Percentiles rank a stretch among this genome's conserved stretches.
Conservation (phyloP, 2,113 vertebrate genomes). For the Bostrychus sinensis region DNA sequence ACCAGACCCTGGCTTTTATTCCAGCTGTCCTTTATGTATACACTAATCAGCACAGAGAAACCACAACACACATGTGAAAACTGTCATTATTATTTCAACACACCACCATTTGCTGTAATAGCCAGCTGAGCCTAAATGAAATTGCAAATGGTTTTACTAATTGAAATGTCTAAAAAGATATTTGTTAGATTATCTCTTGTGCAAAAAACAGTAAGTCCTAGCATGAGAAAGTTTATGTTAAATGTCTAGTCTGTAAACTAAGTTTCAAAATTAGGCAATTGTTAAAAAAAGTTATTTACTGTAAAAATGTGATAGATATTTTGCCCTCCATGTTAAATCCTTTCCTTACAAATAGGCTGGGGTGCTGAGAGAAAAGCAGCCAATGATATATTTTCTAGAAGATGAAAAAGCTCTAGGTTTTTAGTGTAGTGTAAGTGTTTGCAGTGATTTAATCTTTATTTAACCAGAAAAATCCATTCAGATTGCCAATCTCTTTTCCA, state of each 20-base stretch:
- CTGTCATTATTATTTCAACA: constrained; percentile 4
- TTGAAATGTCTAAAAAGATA: neutral
- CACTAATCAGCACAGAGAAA: constrained; percentile 10
- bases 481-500: no score
- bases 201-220: neutral
- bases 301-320: constrained; percentile 1
- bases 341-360: constrained; percentile 39
- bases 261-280: neutral
- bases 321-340: constrained; percentile 18
- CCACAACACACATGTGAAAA: constrained; percentile 15
- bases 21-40: neutral
- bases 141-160: neutral
- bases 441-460: no score
- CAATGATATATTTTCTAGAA: constrained; percentile 12
- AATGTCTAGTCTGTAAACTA: neutral
- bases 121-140: neutral
- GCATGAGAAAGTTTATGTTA: neutral
- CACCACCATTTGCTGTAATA: neutral
- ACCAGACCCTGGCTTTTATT: neutral
- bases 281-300: neutral
- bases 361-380: neutral
- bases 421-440: neutral
- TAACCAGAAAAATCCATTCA: no score
- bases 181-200: neutral
- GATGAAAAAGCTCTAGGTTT: constrained; percentile 46